A percentile compares a stretch with the other conserved stretches of the same genome.
phyloP scores from a whole-genome alignment of 2,888 invertebrate species.

The Agrenia bidenticulata region DNA sequence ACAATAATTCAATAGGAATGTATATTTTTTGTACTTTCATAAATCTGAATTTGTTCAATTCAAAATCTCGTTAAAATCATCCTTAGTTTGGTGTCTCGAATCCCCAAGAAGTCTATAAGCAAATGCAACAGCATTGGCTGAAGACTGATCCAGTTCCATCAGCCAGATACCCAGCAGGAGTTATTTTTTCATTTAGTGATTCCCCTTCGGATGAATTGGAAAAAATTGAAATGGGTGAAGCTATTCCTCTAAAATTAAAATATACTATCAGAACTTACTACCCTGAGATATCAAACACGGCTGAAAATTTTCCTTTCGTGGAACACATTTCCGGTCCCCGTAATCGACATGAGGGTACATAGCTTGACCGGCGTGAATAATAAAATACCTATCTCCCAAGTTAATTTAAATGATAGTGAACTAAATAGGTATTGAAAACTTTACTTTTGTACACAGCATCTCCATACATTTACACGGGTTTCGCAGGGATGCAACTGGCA shows the following conservation, averaged over 20 bases:
- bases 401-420: no score
- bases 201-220: background rate
- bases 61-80: background rate
- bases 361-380: no score
- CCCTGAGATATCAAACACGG: slow-evolving; percentile 30
- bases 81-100: background rate
- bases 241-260: slow-evolving; percentile 18
- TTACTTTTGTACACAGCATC: slow-evolving; percentile 4
- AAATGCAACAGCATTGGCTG: background rate
- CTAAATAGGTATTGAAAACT: background rate
- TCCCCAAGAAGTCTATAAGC: background rate
- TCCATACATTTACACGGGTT: slow-evolving; percentile 29
- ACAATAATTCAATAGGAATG: no score
- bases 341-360: slow-evolving; percentile 10
- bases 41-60: no score
- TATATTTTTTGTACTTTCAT: no score
- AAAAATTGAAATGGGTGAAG: slow-evolving; percentile 11
- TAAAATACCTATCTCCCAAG: no score
- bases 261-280: slow-evolving; percentile 29
- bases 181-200: slow-evolving; percentile 30
- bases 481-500: slow-evolving; percentile 33
- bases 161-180: slow-evolving; percentile 27
- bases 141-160: background rate
- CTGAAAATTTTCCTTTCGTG: slow-evolving; percentile 32
- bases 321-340: slow-evolving; percentile 13